phyloP scores from a whole-genome alignment of 2,797 vertebrate genomes.

The Atherinosoma microstoma region DNA sequence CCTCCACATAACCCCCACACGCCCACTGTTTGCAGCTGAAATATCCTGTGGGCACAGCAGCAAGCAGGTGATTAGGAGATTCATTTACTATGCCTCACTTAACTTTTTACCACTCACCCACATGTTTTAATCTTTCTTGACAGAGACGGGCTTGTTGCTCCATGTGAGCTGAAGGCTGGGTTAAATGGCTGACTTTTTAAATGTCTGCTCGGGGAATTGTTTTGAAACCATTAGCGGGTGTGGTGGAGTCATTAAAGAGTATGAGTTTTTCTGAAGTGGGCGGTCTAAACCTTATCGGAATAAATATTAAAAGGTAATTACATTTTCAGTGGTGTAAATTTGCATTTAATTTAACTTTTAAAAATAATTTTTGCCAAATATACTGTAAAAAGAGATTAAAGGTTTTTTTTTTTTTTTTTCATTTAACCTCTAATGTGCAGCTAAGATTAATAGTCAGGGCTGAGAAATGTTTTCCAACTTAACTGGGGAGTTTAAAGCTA shows the following conservation, averaged over 20 bases:
- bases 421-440: background rate
- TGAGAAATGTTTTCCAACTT: background rate
- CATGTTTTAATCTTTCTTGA: slow-evolving; percentile 44
- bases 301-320: background rate
- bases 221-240: background rate
- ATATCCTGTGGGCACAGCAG: slow-evolving; percentile 57
- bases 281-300: background rate
- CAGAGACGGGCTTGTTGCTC: slow-evolving; percentile 28
- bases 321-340: background rate
- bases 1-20: slow-evolving; percentile 56
- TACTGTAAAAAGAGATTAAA: background rate
- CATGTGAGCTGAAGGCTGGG: slow-evolving; percentile 10
- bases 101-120: slow-evolving; percentile 41
- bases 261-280: background rate
- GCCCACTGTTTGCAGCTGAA: slow-evolving; percentile 49
- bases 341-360: background rate
- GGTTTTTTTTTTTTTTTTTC: background rate
- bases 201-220: slow-evolving; percentile 2
- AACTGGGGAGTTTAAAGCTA: background rate
- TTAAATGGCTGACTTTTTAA: slow-evolving; percentile 10
- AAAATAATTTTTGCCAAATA: background rate
- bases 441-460: background rate
- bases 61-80: slow-evolving; percentile 65
- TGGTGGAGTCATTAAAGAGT: background rate
- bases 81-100: slow-evolving; percentile 65